Percentiles rank a stretch among this genome's conserved stretches.
These are phyloP conservation scores for Seriola rivoliana DNA, from an alignment of 2,113 vertebrate species.

Conservation along the genomic window DNA sequence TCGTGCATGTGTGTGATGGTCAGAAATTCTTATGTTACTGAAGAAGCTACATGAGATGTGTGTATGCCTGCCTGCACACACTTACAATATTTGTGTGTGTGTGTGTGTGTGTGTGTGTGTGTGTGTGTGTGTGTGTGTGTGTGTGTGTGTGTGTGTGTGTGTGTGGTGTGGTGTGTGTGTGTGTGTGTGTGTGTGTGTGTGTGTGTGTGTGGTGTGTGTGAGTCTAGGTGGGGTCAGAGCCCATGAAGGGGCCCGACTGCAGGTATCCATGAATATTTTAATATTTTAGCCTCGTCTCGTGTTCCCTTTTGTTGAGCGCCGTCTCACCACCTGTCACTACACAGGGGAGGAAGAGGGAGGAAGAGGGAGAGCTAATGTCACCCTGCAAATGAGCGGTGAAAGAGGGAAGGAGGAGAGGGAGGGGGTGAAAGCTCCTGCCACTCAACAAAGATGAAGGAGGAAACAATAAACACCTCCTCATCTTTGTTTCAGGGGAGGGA, in stretches of 20 bases:
- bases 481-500: background rate
- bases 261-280: constrained; percentile 80
- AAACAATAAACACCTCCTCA: background rate
- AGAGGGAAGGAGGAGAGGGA: background rate
- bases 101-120: no score
- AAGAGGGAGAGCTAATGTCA: background rate
- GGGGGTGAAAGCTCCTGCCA: background rate
- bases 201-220: constrained; percentile 26
- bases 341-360: constrained; percentile 6
- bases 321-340: constrained; percentile 52
- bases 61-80: no score
- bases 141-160: no score
- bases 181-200: constrained; percentile 8
- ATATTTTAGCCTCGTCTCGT: constrained; percentile 81
- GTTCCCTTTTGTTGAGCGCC: constrained; percentile 77
- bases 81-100: no score
- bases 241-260: constrained; percentile 38
- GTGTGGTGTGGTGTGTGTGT: no score
- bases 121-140: no score
- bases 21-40: no score
- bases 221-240: constrained; percentile 38
- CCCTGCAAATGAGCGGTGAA: constrained; percentile 5
- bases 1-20: no score
- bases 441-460: background rate
- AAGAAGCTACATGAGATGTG: no score